Evolutionary conservation across 2,797 vertebrate genomes (phyloP), one percentile per base, ranked within the genome.

Genomic region (Clarias platycephalus): DNA sequence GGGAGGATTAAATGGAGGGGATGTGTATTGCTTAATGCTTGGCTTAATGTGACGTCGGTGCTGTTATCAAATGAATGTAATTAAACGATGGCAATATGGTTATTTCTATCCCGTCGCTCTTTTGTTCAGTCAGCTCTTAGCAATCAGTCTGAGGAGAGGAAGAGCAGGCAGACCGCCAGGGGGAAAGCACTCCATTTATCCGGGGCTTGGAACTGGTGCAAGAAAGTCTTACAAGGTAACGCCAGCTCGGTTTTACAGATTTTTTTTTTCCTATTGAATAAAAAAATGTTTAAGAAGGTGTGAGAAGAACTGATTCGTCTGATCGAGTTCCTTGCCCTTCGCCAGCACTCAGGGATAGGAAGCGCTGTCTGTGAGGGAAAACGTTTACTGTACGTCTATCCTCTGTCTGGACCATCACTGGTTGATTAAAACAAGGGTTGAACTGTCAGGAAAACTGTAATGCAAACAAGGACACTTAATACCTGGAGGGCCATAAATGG

Each of bases 1-100:
- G 86, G 34, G 82, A 84, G 87, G 86, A 90, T 89, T 90, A 90
- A 87, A 87, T 82, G 72, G 86, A 81, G 84, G 78, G 86, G 81
- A 86, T 89, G 79, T 70, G 81, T 86, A 89, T 88, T 85, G 86
- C 84, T 89, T 83, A 90, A 86, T 78, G 86, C 76, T 77, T 87
- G 86, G 85, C 87, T 86, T 87, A 87, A 88, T 90, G 88, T 79
- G 84, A 66, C 81, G 71, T 86, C 67, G 85, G 84, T 82, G 86
- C 84, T 85, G 81, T 86, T 87, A 89, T 87, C 87, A 86, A 82
- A 88, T 34, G 71, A 34, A 79, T 57, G 83, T 86, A 89, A 90
- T 90, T 88, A 90, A 87, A 87, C 68, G 53, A 82, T 78, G 71
- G 60, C 81, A 87, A 76, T 71, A 74, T 68, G 84, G 85, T 83